Conservation (phyloP, 1,140 invertebrate species). For the Rhagoletis zephyria region DNA sequence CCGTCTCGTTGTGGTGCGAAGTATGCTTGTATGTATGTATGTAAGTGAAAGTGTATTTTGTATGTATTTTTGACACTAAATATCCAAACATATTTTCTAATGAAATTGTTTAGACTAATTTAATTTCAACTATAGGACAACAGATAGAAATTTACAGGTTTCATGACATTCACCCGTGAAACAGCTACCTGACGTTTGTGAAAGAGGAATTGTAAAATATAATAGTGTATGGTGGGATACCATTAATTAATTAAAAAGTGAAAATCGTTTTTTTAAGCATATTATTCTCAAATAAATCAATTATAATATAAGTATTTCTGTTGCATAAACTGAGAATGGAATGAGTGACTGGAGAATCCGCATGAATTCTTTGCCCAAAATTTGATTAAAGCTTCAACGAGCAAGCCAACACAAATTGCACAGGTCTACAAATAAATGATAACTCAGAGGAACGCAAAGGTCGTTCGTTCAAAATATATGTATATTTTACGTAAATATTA, state of each 20-base stretch:
- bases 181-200: background rate
- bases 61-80: background rate
- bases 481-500: too few relatives aligned
- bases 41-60: background rate
- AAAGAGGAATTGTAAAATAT: too few relatives aligned
- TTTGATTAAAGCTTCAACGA: background rate
- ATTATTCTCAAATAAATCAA: too few relatives aligned
- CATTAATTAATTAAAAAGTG: too few relatives aligned
- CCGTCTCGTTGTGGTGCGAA: background rate
- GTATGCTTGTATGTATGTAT: too few relatives aligned
- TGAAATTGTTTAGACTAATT: slow-evolving; percentile 25
- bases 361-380: background rate
- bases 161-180: background rate
- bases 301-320: too few relatives aligned
- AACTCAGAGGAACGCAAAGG: too few relatives aligned
- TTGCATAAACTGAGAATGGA: background rate
- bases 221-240: too few relatives aligned
- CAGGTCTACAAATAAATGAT: too few relatives aligned
- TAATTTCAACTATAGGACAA: background rate
- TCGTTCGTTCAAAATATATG: too few relatives aligned
- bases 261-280: too few relatives aligned
- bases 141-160: background rate
- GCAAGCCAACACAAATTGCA: background rate
- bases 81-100: background rate
- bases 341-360: background rate